Evolutionary conservation across 1,140 invertebrate species (phyloP), one percentile per base, ranked within the genome.

Genomic region (Meloidogyne floridensis): DNA sequence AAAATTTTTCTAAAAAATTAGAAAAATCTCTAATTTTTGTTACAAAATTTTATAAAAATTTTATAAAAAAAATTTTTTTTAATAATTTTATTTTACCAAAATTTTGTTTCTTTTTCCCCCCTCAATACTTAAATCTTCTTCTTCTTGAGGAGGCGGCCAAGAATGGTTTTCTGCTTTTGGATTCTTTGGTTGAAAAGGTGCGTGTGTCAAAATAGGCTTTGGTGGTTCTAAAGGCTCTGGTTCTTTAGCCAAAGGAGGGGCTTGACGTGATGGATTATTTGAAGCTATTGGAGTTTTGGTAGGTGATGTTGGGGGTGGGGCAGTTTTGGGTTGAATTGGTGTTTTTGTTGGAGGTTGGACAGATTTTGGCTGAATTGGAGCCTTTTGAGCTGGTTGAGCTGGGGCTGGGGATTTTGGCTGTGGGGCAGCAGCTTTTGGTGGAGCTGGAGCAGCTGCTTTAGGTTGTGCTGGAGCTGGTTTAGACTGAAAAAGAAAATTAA

Each of bases 91-190:
- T 59, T 65, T 18, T 65, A 65, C 59, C 59, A 65, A 65, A 65
- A 65, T 65, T 65, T 65, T 65, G n/a, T 65, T 65, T 65, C 59
- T 15, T 65, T 65, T 65, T 65, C 59, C 59, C n/a, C 59, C 10
- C n/a, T 65, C 59, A 65, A 65, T n/a, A 65, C 6, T 65, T 65
- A n/a, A 15, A 4, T 65, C 54, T 18, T 47, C 18, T 3, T 75
- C 47, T 53, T 75, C 73, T 15, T 15, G 7, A 20, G 13, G 13
- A 15, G 54, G 54, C 11, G 51, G 47, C 51, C 73, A 75, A 11
- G 51, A 75, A 75, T 56, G 43, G 32, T 56, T 56, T 75, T 75
- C 42, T 47, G 51, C 47, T 75, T 75, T 20, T 51, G 73, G 73
- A 56, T 56, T 65, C 8, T 65, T 65, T 65, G 59, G 59, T 18